Evolutionary conservation across 2,888 invertebrate genomes (phyloP).

Genomic region (Scrobipalpa costella): DNA sequence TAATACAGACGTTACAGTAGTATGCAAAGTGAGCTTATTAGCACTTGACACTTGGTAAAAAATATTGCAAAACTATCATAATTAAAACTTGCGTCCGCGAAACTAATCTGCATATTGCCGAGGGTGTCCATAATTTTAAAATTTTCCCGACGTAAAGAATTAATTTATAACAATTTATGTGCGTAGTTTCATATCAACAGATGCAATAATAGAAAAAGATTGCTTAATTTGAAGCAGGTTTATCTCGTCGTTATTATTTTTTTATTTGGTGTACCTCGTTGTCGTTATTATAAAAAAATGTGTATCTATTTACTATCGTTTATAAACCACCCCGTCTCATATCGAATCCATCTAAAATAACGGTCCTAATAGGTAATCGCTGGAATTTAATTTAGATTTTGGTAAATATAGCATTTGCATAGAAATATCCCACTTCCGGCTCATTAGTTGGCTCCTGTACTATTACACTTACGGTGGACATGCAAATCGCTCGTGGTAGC

Average conservation of each 20-base stretch:
- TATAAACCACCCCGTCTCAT: too few species aligned
- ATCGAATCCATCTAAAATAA: too few species aligned
- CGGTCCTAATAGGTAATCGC: too few species aligned
- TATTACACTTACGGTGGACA: constrained; percentile 19
- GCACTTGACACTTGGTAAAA: constrained; percentile 43
- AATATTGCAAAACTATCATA: constrained; percentile 52
- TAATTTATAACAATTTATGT: too few species aligned
- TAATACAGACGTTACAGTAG: constrained; percentile 29
- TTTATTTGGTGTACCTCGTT: too few species aligned
- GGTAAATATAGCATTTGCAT: background rate
- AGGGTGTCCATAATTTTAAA: constrained; percentile 21
- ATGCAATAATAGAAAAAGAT: too few species aligned
- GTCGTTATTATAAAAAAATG: too few species aligned
- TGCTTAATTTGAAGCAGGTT: too few species aligned
- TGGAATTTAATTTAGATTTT: background rate
- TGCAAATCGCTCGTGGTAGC: constrained; percentile 26
- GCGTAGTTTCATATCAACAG: too few species aligned
- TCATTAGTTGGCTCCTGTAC: constrained; percentile 17
- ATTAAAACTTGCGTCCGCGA: constrained; percentile 40
- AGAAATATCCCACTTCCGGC: background rate
- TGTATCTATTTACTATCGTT: too few species aligned
- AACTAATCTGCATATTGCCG: constrained; percentile 31
- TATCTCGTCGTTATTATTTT: too few species aligned
- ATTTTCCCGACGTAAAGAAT: background rate
- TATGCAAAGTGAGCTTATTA: constrained; percentile 47